phyloP scores from a whole-genome alignment of 37 sponge, comb jelly and placozoan species.

The Hormiphora californensis region DNA sequence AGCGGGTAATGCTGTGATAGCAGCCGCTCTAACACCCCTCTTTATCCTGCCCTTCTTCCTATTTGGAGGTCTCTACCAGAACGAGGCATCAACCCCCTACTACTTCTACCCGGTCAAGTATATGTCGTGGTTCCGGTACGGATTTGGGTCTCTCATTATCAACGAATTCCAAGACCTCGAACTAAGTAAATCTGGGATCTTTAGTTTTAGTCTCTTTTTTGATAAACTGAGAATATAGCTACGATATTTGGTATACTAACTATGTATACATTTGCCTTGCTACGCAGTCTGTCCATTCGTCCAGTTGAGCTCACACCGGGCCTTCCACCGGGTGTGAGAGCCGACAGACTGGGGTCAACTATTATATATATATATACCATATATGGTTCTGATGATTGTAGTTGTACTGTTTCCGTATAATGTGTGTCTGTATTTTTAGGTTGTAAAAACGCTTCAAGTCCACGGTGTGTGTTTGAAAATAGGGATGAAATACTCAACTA shows the following conservation, averaged over 20 bases:
- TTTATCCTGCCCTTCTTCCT: constrained; percentile 25
- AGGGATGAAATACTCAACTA: background rate
- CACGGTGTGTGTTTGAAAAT: background rate
- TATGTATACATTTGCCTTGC: too few relatives aligned
- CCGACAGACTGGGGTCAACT: too few relatives aligned
- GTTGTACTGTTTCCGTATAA: background rate
- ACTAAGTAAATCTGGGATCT: background rate
- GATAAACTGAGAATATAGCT: background rate
- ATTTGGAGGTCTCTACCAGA: constrained; percentile 1
- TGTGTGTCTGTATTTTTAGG: background rate
- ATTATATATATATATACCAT: too few relatives aligned
- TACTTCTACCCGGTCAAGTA: constrained; percentile 13
- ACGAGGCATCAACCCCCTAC: constrained; percentile 15
- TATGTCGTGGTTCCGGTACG: background rate
- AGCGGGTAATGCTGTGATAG: background rate
- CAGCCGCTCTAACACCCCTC: background rate
- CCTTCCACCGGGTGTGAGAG: too few relatives aligned
- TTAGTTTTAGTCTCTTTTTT: background rate
- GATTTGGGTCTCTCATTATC: background rate
- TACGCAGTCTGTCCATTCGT: too few relatives aligned
- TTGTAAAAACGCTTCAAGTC: background rate
- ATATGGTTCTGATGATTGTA: background rate
- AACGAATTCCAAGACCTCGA: background rate
- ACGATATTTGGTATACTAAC: background rate
- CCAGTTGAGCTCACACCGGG: too few relatives aligned